phyloP scores from a whole-genome alignment of 2,113 vertebrate genomes.

The Calypte anna region DNA sequence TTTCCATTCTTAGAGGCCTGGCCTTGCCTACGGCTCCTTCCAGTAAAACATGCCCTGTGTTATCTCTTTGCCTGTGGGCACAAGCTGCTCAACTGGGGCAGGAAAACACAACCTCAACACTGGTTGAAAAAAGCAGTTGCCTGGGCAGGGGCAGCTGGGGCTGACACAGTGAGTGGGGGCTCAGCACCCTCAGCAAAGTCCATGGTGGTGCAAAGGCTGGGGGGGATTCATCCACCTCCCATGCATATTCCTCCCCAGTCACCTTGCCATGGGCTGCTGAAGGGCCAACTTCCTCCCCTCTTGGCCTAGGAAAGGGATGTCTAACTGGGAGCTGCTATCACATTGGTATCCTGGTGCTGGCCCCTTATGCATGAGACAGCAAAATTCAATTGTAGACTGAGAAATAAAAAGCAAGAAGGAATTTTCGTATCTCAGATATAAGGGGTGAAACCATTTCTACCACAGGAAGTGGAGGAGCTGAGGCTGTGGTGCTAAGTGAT shows the following conservation, averaged over 20 bases:
- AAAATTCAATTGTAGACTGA: not conserved
- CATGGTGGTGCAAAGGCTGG: not conserved
- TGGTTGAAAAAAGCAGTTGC: not conserved
- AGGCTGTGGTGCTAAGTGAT: not conserved
- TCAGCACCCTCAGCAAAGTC: not conserved
- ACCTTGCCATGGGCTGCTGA: not conserved
- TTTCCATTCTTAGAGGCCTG: not conserved
- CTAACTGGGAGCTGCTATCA: not conserved
- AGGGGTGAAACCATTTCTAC: not conserved
- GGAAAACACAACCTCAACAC: not conserved
- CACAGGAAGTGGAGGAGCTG: not conserved
- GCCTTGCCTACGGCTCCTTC: not conserved
- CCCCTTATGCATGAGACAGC: not conserved
- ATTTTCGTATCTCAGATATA: not conserved
- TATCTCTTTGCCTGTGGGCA: constrained; percentile 14
- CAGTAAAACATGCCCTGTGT: not conserved
- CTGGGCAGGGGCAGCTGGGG: not conserved
- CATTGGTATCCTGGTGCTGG: not conserved
- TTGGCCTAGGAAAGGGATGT: not conserved
- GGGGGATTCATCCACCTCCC: not conserved
- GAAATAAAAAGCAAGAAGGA: not conserved
- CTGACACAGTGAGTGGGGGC: rapidly evolving
- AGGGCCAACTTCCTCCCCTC: not conserved
- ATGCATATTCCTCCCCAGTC: not conserved
- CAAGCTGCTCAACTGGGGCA: not conserved